Evolutionary conservation across 2,888 invertebrate species (phyloP).

Genomic region (Taphrorychus bicolor): DNA sequence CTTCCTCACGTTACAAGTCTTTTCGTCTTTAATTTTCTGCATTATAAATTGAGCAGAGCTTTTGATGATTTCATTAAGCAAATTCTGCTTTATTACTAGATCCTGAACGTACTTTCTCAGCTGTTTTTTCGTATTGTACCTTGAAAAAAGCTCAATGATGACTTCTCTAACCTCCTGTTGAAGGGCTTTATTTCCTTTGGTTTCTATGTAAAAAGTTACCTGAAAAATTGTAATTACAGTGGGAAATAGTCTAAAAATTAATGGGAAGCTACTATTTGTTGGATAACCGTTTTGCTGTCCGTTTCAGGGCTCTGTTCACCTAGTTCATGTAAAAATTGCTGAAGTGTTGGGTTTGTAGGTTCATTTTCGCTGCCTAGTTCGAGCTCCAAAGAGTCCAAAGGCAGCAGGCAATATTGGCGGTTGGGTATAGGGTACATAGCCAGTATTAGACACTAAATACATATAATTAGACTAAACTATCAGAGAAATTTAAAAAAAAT

Average conservation of each 20-base stretch:
- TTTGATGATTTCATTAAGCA: conserved; percentile 42
- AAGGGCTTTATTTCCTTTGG: conserved; percentile 14
- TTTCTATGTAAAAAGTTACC: conserved; percentile 26
- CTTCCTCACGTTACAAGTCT: conserved; percentile 43
- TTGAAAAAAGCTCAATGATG: conserved; percentile 46
- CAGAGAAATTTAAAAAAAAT: conserved; percentile 23
- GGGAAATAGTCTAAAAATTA: not conserved
- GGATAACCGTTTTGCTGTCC: conserved; percentile 28
- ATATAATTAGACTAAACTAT: conserved; percentile 20
- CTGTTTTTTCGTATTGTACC: conserved; percentile 44
- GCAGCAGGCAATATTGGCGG: conserved; percentile 10
- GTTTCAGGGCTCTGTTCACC: conserved; percentile 17
- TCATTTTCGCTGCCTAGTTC: conserved; percentile 12
- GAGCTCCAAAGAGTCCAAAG: conserved; percentile 31
- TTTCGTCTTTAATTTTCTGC: conserved; percentile 40
- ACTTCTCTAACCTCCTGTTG: conserved; percentile 46
- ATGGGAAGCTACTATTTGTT: conserved; percentile 23
- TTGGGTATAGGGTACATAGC: conserved; percentile 13
- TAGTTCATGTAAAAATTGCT: conserved; percentile 28
- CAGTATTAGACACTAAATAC: conserved; percentile 20
- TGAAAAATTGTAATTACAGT: conserved; percentile 9
- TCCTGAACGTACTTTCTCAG: conserved; percentile 47
- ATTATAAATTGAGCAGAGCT: conserved; percentile 38
- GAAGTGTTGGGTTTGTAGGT: conserved; percentile 19
- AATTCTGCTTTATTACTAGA: conserved; percentile 40